Base-by-base conservation (phyloP, 2,113 vertebrate genomes). In the Apodemus speciosus region DNA sequence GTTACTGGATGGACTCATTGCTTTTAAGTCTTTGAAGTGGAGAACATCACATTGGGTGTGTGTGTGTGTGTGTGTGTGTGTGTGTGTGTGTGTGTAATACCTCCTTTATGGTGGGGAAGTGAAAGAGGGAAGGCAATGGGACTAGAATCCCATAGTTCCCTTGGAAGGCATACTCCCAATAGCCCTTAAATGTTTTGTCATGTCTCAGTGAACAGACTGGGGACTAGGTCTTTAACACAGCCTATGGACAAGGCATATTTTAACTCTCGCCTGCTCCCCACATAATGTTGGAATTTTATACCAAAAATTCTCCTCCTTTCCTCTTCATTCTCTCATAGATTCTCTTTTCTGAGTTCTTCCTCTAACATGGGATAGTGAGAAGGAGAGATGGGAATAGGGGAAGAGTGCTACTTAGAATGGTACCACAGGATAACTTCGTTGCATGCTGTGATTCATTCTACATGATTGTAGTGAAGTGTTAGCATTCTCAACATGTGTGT, bases 211-310 rank as follows among this genome's bases (percentile, higher is more conserved):
- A 35, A 51, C 49, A 77, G 46, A 38, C 8, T 38, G 21, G 27
- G 25, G 21, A 10, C 21, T 53, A 69, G 46, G 23, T 23, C 10
- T 77, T 32, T 27, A n/a, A 46, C 62, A 77, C 20, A 32, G 40
- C 40, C 51, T 38, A 72, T 64, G 23, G 85, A 2, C 9, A 38
- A 56, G 79, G 43, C 35, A 9, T 66, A 76, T 53, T 60, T 87
- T 89, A 83, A 80, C 23, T 79, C 10, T 92, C 77, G 56, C 35
- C 86, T 91, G 90, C 43, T 91, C 85, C 91, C 46, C 25, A 27
- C 6, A n/a, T 10, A 69, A 89, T 5, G 27, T 66, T 89, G 75
- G 25, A 8, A 43, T 86, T 8, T 27, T 53, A 18, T 16, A 40
- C 58, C 10, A 85, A 49, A 87, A 20, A 11, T 53, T 56, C 6